Base-by-base conservation (phyloP, 1,140 invertebrate genomes). In the Lanistes nyassanus region DNA sequence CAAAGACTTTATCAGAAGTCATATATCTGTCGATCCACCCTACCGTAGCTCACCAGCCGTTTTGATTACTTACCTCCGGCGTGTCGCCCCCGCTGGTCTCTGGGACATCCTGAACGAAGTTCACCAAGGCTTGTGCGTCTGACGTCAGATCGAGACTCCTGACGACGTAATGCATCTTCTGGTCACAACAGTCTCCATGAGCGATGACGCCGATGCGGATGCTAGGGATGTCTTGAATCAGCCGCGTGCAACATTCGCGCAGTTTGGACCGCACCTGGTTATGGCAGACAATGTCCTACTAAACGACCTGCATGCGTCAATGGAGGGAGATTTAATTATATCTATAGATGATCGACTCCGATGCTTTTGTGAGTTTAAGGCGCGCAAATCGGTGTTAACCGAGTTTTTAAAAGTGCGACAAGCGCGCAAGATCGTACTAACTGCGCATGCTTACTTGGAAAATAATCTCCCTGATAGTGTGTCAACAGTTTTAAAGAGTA, bases 131-230 rank as follows among this genome's bases (percentile, higher is more conserved):
- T 16, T 86, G 76, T 13, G 84, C 82, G 75, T 86, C 81, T 23
- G 82, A 81, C 9, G 86, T 87, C 37, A 87, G 64, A 66, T 87
- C 86, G 34, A 74, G 5, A 7, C 26, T 53, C n/a, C 76, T 66
- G 31, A 86, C 69, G 60, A 83, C 84, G 76, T 87, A 87, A 29
- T 19, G 19, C 9, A 26, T 56, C 4, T 64, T 13, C 36, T 78
- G 75, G 64, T 87, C 86, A 80, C 85, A 86, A 66, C 86, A 86
- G 76, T 87, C 86, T 0, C 86, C 86, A 55, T 86, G 84, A 2
- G 84, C 85, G 21, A 87, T 86, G 6, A 86, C 74, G 16, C 86
- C 83, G 51, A 87, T 86, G 26, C 84, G 78, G 19, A 87, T 87
- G 42, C 79, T 80, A n/a, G 85, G 81, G 21, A 87, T 86, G 69